phyloP scores from a whole-genome alignment of 2,888 invertebrate species.

The Hermodice carunculata region DNA sequence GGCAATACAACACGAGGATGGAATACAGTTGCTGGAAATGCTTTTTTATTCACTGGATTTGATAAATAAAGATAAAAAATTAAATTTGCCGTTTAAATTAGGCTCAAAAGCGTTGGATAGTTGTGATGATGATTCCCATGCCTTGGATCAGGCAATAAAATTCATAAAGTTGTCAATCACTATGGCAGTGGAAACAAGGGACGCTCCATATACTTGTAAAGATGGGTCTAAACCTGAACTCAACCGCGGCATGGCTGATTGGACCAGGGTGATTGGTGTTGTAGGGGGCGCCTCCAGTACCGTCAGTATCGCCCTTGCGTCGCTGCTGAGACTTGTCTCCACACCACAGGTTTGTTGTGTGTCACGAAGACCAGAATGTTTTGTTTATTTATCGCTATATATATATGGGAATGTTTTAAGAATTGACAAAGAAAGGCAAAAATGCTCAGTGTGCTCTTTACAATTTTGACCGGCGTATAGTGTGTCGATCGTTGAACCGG shows the following conservation, averaged over 20 bases:
- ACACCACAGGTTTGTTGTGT: conserved; percentile 70
- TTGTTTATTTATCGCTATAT: too few relatives aligned
- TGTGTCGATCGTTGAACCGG: too few relatives aligned
- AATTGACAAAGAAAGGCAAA: too few relatives aligned
- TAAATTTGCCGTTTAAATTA: conserved; percentile 76
- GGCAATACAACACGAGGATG: conserved; percentile 75
- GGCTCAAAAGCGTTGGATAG: conserved; percentile 76
- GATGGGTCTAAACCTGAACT: conserved; percentile 4
- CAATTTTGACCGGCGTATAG: too few relatives aligned
- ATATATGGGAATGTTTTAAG: too few relatives aligned
- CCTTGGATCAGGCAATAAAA: conserved; percentile 77
- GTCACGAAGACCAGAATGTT: background rate
- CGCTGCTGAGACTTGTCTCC: conserved; percentile 72
- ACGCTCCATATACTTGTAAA: too few relatives aligned
- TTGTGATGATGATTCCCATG: conserved; percentile 78
- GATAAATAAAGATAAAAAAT: conserved; percentile 79
- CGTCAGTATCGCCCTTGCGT: conserved; percentile 74
- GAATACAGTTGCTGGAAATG: conserved; percentile 79
- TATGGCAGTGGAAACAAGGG: too few relatives aligned
- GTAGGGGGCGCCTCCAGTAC: conserved; percentile 74
- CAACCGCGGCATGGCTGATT: background rate
- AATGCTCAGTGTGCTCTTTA: too few relatives aligned
- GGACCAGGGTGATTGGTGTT: conserved; percentile 72
- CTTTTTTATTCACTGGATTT: conserved; percentile 78
- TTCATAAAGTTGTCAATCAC: conserved; percentile 17